phyloP scores from a whole-genome alignment of 2,888 invertebrate species.

The Eupithecia insigniata region DNA sequence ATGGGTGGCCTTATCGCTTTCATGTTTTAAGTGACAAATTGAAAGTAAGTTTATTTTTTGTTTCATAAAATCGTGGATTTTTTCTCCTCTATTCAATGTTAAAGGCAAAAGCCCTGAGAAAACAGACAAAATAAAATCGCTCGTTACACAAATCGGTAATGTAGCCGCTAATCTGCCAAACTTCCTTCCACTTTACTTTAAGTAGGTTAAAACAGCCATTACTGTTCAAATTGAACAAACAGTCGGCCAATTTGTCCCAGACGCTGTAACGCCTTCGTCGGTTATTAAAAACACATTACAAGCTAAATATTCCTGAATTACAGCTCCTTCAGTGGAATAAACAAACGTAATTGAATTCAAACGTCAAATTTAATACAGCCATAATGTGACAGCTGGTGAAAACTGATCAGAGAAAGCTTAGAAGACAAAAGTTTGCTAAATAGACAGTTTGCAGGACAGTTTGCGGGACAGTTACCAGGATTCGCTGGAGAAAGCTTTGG shows the following conservation, averaged over 20 bases:
- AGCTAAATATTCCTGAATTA: slow-evolving; percentile 32
- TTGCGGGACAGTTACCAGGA: no score
- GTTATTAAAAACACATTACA: slow-evolving; percentile 38
- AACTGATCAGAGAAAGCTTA: no score
- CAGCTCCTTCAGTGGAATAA: slow-evolving; percentile 44
- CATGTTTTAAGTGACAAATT: background rate
- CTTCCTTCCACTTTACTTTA: slow-evolving; percentile 5
- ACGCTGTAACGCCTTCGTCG: slow-evolving; percentile 18
- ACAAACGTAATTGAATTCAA: slow-evolving; percentile 49
- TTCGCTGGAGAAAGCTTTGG: background rate
- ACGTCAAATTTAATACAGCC: slow-evolving; percentile 27
- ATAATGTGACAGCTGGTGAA: background rate
- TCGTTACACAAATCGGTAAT: background rate
- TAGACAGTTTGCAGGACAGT: no score
- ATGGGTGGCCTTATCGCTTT: no score
- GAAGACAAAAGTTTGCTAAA: background rate
- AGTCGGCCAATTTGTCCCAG: slow-evolving; percentile 25
- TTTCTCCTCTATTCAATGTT: background rate
- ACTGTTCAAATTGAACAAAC: slow-evolving; percentile 11
- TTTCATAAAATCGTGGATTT: background rate
- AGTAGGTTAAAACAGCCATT: slow-evolving; percentile 9
- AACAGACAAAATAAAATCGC: background rate
- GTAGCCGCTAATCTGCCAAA: slow-evolving; percentile 10
- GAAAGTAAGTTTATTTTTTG: background rate
- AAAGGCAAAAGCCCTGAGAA: background rate